Base-by-base conservation (phyloP, 1,140 invertebrate species). In the Monochamus saltuarius region DNA sequence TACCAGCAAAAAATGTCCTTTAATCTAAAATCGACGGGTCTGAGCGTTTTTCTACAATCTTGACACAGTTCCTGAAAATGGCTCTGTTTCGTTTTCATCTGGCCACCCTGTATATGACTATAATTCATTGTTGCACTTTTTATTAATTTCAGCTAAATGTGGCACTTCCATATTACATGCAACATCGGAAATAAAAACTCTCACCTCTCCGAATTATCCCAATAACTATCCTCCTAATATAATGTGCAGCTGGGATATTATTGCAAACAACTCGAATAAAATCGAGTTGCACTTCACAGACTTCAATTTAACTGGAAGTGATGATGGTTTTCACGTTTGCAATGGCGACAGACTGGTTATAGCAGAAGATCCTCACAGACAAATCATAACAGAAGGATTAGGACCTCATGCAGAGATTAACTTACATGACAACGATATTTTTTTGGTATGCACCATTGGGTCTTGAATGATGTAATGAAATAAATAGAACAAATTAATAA, bases 141-240 rank as follows among this genome's bases (percentile, higher is more conserved):
- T 38, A 1, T 29, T 38, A 13, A 51, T 75, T 73, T 52, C 50
- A 84, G 83, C 77, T 35, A 62, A 69, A 11, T 84, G 82, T 68
- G 79, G 78, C 11, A 13, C 64, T 10, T 43, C 54, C 11, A 42
- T 69, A 16, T 71, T 82, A 16, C 68, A 69, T 47, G 71, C 76
- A 13, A 75, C 75, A 7, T 72, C 79, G 35, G 59, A 69, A 11
- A 62, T 61, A 0, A 58, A 81, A 66, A 61, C 69, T 2, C 65
- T 89, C 4, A 80, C 74, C 6, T 87, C 87, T 0, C 87, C 87
- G 4, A 75, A 78, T 64, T 89, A 84, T 70, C 86, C 86, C 0
- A 66, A 73, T n/a, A 55, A 67, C 14, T 87, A 87, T 75, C 74
- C 78, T 6, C 65, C 76, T 16, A 81, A 82, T 40, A 61, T 83